Base-by-base conservation (phyloP, 2,888 invertebrate genomes). In the Clostera curtula region DNA sequence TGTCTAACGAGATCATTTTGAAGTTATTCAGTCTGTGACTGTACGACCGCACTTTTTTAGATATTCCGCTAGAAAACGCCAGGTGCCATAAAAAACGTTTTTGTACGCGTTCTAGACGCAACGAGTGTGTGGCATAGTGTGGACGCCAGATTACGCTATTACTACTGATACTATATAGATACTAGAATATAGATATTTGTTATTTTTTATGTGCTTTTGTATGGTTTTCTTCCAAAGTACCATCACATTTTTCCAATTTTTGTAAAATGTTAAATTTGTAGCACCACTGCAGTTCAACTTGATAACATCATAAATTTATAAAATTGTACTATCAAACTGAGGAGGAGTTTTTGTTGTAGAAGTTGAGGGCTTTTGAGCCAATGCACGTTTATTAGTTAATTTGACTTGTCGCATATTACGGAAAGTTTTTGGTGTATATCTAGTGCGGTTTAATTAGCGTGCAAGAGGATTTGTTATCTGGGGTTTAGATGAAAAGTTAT, bases 191-290 rank as follows among this genome's bases (percentile, higher is more conserved):
- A n/a, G n/a, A n/a, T n/a, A n/a, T n/a, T n/a, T n/a, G n/a, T n/a
- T n/a, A n/a, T n/a, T n/a, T n/a, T n/a, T n/a, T n/a, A n/a, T n/a
- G n/a, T n/a, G n/a, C n/a, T 5, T n/a, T 5, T 19, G 12, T 25
- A 25, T 19, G 12, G 12, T 25, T 25, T 25, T 19, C 19, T 16
- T 24, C 24, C 7, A 25, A 25, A 19, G 19, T 19, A 26, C 10
- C n/a, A n/a, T n/a, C 11, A 13, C 19, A 20, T 26, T 19, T 19
- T 19, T 26, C 26, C 5, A 26, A 26, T 13, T 13, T 14, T 19
- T 19, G 12, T 19, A 26, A 26, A 26, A 18, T 19, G 25, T 12
- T 19, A 18, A n/a, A 17, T 17, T 13, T 19, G 12, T 17, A 19
- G 11, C 25, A 12, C 8, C 25, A 16, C 16, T 24, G n/a, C 16